Evolutionary conservation across 2,888 invertebrate species (phyloP).

Genomic region (Parasteatoda lunata): DNA sequence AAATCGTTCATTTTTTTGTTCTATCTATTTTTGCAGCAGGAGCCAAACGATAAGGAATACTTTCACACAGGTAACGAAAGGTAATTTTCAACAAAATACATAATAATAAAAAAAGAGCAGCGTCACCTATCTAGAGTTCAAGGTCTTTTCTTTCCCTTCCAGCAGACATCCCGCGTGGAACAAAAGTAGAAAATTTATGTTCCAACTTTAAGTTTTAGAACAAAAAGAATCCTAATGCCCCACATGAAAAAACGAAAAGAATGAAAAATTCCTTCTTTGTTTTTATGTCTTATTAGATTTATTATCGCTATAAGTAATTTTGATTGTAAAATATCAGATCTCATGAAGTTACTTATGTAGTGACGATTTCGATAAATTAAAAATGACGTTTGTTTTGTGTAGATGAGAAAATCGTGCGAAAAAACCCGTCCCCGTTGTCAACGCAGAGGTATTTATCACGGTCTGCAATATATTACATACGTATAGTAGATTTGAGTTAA

Average conservation of each 20-base stretch:
- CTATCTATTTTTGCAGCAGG: background rate
- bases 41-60: background rate
- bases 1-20: background rate
- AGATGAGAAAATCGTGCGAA: background rate
- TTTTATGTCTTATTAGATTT: background rate
- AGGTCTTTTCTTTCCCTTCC: background rate
- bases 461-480: too few species aligned
- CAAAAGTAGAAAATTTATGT: background rate
- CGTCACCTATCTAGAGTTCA: background rate
- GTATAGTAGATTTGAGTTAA: too few species aligned
- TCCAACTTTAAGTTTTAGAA: background rate
- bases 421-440: background rate
- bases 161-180: background rate
- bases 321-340: background rate
- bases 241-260: background rate
- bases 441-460: background rate
- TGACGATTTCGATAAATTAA: background rate
- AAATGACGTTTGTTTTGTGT: too few species aligned
- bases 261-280: background rate
- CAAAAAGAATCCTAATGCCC: background rate
- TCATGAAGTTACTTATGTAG: background rate
- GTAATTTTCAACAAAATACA: background rate
- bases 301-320: background rate
- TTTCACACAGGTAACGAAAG: background rate
- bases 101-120: background rate